phyloP scores from a whole-genome alignment of 2,888 invertebrate genomes.

The Odontocolon sp. region DNA sequence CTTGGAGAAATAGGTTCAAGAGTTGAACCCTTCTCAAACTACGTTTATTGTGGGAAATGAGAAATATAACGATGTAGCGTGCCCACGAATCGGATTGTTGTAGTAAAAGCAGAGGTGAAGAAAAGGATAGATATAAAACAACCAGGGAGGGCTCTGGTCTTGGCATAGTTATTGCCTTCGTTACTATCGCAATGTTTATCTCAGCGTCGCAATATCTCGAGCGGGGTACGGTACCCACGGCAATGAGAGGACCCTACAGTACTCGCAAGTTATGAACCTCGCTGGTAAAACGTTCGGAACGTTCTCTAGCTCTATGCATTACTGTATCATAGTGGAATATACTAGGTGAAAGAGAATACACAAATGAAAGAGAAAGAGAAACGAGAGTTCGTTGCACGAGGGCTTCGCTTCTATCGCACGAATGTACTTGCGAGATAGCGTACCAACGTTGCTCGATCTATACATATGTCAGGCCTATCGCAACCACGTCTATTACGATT shows the following conservation, averaged over 20 bases:
- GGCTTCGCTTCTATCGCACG: constrained; percentile 17
- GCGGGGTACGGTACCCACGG: not conserved
- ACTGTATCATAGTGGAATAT: not conserved
- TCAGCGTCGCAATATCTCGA: constrained; percentile 58
- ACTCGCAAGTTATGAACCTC: constrained; percentile 42
- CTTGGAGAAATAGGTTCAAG: constrained; percentile 18
- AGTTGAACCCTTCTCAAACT: constrained; percentile 26
- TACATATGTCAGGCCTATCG: constrained; percentile 36
- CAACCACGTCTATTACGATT: constrained; percentile 16
- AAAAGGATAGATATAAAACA: not conserved
- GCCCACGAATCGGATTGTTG: constrained; percentile 45
- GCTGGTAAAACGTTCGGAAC: constrained; percentile 25
- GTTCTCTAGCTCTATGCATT: not conserved
- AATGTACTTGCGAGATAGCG: constrained; percentile 7
- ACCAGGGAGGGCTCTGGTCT: constrained; percentile 42
- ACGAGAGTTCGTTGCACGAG: constrained; percentile 31
- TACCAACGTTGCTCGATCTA: constrained; percentile 34
- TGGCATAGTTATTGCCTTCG: constrained; percentile 59
- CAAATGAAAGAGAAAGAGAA: constrained; percentile 10
- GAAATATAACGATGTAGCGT: constrained; percentile 37
- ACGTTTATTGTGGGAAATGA: constrained; percentile 54
- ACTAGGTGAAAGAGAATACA: not conserved
- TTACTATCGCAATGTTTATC: constrained; percentile 63
- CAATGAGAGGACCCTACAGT: not conserved
- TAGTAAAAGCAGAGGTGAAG: not conserved